Evolutionary conservation across 2,888 invertebrate genomes (phyloP), one percentile per base, ranked within the genome.

Genomic region (Heteromyza rotundicornis): DNA sequence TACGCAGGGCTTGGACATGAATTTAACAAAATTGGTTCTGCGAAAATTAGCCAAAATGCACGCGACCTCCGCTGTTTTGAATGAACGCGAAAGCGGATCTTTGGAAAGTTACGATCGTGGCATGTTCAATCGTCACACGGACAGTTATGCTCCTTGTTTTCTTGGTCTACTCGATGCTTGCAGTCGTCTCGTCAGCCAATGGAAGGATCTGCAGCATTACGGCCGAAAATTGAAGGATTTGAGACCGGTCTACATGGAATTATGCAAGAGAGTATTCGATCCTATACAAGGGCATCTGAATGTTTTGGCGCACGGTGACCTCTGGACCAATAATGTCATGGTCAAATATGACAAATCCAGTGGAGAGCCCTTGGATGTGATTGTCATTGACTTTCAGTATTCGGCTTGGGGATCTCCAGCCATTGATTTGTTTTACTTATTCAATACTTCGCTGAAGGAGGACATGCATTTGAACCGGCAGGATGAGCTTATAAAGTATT

Each of bases 11-110:
- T 68, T 85, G n/a, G 84, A 86, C 64, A 62, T 84, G 55, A 74
- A 76, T 0, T 83, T 85, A 47, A 70, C 83, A 0, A 80, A 75
- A 62, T 19, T 84, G 14, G 80, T 83, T 7, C 65, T 86, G 1
- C 72, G 77, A 1, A 80, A 84, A 2, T 60, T 86, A 65, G 86
- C 86, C 3, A 82, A 82, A 68, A 85, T 86, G 73, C 86, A 86
- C 70, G 85, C 85, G 1, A 78, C 85, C 1, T 84, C 85, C 1
- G 82, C 86, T 0, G 84, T 84, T 1, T 70, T 83, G 36, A 86
- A 86, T 62, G 77, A 81, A 14, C 82, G 78, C 0, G 76, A 82
- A 60, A 32, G 27, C 7, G 75, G 73, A 1, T 67, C 52, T 2
- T 65, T 82, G 16, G 70, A 79, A 56, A 51, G 55, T 2, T 82